Evolutionary conservation across 2,113 vertebrate genomes (phyloP).

Genomic region (Cololabis saira): DNA sequence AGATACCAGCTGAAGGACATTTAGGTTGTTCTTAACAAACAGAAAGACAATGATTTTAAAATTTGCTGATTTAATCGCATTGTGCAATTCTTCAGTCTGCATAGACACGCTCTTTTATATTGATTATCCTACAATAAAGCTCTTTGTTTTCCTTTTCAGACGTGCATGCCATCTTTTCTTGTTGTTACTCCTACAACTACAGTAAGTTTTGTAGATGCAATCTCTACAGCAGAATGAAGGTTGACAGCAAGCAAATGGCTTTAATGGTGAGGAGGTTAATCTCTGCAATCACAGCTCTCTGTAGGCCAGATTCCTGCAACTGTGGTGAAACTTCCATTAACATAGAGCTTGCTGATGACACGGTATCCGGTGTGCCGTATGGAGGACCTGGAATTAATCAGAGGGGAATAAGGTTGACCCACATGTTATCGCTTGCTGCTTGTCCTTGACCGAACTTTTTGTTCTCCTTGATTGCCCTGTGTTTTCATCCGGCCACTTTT

Average conservation of each 20-base stretch:
- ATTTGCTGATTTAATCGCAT: neutral
- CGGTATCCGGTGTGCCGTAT: conserved; percentile 40
- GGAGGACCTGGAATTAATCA: conserved; percentile 72
- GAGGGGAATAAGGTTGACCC: conserved; percentile 62
- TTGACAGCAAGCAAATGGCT: conserved; percentile 37
- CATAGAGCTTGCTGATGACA: conserved; percentile 65
- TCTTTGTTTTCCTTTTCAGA: neutral
- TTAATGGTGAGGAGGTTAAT: conserved; percentile 50
- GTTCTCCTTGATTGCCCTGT: conserved; percentile 63
- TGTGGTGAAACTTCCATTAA: conserved; percentile 62
- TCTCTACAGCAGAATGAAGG: conserved; percentile 26
- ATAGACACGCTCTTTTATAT: neutral
- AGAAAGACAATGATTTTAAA: neutral
- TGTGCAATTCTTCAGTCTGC: neutral
- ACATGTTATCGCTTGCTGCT: conserved; percentile 50
- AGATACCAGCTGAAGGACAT: conserved; percentile 6
- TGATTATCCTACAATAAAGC: neutral
- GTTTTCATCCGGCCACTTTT: conserved; percentile 60
- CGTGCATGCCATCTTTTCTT: neutral
- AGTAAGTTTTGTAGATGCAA: conserved; percentile 18
- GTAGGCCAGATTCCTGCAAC: conserved; percentile 40
- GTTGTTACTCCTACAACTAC: neutral
- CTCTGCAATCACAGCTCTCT: conserved; percentile 34
- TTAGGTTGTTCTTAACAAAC: neutral
- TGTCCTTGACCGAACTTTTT: conserved; percentile 65